Percentiles rank a stretch among this genome's conserved stretches.
These are phyloP conservation scores for Mungos mungo DNA, from an alignment of 2,113 vertebrate genomes.

Conservation along the genomic window DNA sequence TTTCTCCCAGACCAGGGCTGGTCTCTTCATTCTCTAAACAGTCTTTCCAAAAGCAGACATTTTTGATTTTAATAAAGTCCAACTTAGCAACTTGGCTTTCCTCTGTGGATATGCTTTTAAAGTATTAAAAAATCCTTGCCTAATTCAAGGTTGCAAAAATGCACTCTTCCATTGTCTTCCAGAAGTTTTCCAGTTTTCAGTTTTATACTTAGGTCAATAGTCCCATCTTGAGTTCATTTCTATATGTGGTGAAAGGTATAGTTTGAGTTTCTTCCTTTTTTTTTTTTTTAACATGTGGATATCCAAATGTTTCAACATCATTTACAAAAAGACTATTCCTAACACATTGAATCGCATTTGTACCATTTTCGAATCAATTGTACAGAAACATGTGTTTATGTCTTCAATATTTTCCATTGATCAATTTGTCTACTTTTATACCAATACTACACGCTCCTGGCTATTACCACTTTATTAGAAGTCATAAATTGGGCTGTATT, in stretches of 20 bases:
- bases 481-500: not conserved
- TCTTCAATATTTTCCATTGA: not conserved
- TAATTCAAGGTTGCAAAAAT: not conserved
- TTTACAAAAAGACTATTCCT: not conserved
- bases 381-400: fast-evolving
- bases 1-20: not conserved
- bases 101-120: not conserved
- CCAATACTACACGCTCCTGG: not conserved
- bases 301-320: not conserved
- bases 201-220: not conserved
- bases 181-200: not conserved
- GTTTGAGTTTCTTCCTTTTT: not conserved
- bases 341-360: not conserved
- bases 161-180: not conserved
- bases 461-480: not conserved
- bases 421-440: not conserved
- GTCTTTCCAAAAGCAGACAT: not conserved
- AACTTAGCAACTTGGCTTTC: not conserved
- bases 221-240: not conserved
- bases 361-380: not conserved
- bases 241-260: not conserved
- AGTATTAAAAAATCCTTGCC: not conserved
- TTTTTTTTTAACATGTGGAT: not conserved
- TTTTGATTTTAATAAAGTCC: not conserved
- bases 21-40: not conserved